Conservation (phyloP, 1,140 invertebrate species). For the Drosophila hydei region DNA sequence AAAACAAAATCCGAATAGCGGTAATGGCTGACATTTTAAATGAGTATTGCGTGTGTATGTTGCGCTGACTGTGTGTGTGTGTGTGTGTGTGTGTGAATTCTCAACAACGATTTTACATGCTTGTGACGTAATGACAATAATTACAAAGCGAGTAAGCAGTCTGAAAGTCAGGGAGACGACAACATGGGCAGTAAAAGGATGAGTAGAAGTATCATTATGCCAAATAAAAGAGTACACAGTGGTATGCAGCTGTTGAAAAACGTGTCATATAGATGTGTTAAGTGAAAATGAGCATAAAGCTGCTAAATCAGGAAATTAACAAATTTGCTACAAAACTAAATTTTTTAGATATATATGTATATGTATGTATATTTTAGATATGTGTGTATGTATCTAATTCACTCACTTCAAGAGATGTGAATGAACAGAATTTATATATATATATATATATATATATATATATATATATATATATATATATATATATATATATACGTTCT, state of each 20-base stretch:
- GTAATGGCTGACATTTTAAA: background rate
- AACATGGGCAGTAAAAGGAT: background rate
- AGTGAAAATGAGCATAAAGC: slow-evolving; percentile 2
- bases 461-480: too few species aligned
- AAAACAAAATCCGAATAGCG: slow-evolving; percentile 50
- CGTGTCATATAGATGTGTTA: background rate
- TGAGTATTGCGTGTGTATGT: too few species aligned
- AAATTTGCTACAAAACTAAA: too few species aligned
- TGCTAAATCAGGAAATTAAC: background rate
- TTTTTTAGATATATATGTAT: too few species aligned
- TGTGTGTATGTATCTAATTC: too few species aligned
- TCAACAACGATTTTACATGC: slow-evolving; percentile 44
- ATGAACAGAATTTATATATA: background rate
- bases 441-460: too few species aligned
- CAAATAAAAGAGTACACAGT: slow-evolving; percentile 31
- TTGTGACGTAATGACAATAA: slow-evolving; percentile 74
- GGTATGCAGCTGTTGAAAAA: background rate
- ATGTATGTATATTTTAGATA: too few species aligned
- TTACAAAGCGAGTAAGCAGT: slow-evolving; percentile 30
- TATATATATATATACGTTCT: too few species aligned
- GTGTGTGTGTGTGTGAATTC: slow-evolving; percentile 20
- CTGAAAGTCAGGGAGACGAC: slow-evolving; percentile 1
- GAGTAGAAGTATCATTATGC: slow-evolving; percentile 34
- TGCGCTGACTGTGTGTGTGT: too few species aligned
- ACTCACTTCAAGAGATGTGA: too few species aligned